Evolutionary conservation across 2,113 vertebrate species (phyloP).

Genomic region (Apodemus sylvaticus): DNA sequence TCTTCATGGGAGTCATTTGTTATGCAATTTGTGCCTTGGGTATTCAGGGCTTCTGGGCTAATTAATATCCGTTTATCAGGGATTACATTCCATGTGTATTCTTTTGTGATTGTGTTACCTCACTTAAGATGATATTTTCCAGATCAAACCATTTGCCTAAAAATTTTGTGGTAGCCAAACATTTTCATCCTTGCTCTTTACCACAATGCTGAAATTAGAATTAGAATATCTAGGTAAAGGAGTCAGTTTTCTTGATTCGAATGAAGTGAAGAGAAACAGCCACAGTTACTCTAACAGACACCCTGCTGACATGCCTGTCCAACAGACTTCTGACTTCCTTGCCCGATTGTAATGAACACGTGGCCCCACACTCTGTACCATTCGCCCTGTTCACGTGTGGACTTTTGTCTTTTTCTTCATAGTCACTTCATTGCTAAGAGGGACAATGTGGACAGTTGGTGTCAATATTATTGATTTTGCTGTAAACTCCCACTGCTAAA

Average conservation of each 20-base stretch:
- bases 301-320: rapidly evolving
- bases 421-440: not conserved
- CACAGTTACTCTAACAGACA: not conserved
- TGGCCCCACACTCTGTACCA: not conserved
- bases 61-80: no score
- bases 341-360: not conserved
- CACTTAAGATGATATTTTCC: no score
- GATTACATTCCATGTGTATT: no score
- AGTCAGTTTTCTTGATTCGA: not conserved
- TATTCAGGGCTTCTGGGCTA: no score
- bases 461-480: not conserved
- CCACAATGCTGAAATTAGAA: not conserved
- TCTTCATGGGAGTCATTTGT: no score
- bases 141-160: no score
- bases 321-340: not conserved
- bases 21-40: no score
- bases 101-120: no score
- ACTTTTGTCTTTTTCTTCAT: not conserved
- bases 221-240: not conserved
- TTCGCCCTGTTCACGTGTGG: slow-evolving; percentile 4
- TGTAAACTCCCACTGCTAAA: not conserved
- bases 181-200: not conserved
- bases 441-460: not conserved
- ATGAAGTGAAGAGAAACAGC: slow-evolving; percentile 14
- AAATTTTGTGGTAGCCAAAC: no score